Evolutionary conservation across 2,797 vertebrate species (phyloP).

Genomic region (Agapornis canus): DNA sequence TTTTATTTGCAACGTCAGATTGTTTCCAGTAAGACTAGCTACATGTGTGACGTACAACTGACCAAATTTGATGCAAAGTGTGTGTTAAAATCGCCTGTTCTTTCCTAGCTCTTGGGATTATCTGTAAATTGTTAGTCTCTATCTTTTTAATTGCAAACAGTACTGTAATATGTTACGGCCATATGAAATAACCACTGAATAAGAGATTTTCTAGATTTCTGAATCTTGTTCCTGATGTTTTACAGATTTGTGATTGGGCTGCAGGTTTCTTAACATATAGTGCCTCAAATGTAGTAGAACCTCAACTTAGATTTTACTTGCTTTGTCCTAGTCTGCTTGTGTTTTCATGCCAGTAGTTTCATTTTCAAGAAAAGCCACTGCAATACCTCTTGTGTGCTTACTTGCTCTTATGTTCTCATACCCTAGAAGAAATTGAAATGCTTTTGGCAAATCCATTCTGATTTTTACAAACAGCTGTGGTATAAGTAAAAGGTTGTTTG

Average conservation of each 20-base stretch:
- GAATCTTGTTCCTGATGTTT: background rate
- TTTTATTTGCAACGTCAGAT: background rate
- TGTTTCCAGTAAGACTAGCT: background rate
- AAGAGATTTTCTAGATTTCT: background rate
- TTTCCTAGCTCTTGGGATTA: background rate
- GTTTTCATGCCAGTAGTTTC: background rate
- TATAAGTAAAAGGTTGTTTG: background rate
- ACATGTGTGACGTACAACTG: background rate
- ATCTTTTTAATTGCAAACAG: background rate
- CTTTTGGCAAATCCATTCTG: background rate
- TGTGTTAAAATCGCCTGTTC: background rate
- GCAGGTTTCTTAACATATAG: accelerated
- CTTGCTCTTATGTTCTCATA: background rate
- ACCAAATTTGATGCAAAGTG: background rate
- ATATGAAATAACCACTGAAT: background rate
- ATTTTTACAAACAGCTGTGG: background rate
- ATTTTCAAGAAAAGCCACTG: background rate
- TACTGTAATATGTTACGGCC: background rate
- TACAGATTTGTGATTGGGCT: background rate
- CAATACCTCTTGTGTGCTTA: background rate
- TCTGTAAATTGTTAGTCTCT: background rate
- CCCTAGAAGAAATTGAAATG: background rate
- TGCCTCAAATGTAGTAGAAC: accelerated
- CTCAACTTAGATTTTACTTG: background rate
- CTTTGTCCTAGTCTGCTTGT: background rate